Base-by-base conservation (phyloP, 2,888 invertebrate species). In the Phlogophora meticulosa region DNA sequence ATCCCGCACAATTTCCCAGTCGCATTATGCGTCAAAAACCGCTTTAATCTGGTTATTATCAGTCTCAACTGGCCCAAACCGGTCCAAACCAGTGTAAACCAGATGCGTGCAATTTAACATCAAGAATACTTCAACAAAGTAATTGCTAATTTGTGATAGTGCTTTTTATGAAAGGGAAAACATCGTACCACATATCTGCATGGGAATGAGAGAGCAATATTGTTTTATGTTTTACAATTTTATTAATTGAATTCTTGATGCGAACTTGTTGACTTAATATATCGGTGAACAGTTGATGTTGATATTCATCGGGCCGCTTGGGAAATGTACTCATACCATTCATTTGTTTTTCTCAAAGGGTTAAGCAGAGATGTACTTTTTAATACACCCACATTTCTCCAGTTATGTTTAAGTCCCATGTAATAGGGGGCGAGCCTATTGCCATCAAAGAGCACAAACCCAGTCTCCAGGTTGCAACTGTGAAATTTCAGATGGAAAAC, bases 131-230 rank as follows among this genome's bases (percentile, higher is more conserved):
- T 55, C 42, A 67, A 78, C 28, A 59, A 3, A 3, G 24, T 61
- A 56, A 78, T 59, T 43, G 43, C 34, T 73, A 55, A 67, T 73
- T 59, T 72, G 46, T 34, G 9, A 32, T 46, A 78, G 78, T 60
- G 73, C 32, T 49, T 61, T 57, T 51, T 46, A 52, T 59, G 4
- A 55, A 66, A 46, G 22, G 1, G 5, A 38, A 43, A 13, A 32
- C 15, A 13, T 24, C n/a, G 58, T 34, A 36, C 7, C 11, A 32
- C 24, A 49, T 42, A 10, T 52, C 46, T 71, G 52, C 38, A 52
- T 60, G 20, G n/a, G 7, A 58, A 32, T 52, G 43, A 17, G 32
- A 65, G 45, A 52, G 24, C 38, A 43, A 63, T n/a, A n/a, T 60
- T 45, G 46, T 49, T 42, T 49, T 49, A 49, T 24, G 5, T 55